Conservation (phyloP, 2,797 vertebrate genomes). For the Acrocephalus scirpaceus region DNA sequence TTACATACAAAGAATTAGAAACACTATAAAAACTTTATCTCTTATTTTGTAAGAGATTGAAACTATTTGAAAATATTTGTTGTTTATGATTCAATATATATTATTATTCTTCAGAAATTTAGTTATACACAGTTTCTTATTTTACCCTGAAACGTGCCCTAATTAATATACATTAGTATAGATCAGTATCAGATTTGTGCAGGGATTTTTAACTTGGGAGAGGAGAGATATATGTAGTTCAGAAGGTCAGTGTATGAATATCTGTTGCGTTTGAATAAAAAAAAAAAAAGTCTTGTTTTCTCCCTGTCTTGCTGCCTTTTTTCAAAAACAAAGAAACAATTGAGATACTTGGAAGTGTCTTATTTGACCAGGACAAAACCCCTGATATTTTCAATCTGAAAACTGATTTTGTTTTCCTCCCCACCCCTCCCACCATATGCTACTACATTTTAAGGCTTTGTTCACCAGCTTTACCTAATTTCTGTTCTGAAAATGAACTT, state of each 20-base stretch:
- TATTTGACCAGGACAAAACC: neutral
- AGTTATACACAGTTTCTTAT: neutral
- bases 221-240: neutral
- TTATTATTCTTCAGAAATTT: neutral
- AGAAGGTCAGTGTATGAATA: neutral
- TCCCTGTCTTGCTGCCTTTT: neutral
- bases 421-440: accelerated
- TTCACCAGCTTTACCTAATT: neutral
- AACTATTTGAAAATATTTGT: neutral
- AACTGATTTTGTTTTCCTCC: neutral
- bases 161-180: neutral
- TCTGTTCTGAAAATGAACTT: neutral
- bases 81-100: neutral
- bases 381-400: neutral
- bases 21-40: neutral
- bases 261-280: neutral
- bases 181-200: neutral
- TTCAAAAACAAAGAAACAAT: neutral
- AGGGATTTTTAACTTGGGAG: neutral
- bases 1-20: neutral
- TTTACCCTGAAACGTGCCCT: neutral
- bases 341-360: neutral
- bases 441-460: neutral
- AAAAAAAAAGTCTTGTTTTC: neutral
- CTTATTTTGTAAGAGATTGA: neutral